Percentiles rank a stretch among this genome's conserved stretches.
Conservation (phyloP, 2,888 invertebrate species). For the Buathra laborator region DNA sequence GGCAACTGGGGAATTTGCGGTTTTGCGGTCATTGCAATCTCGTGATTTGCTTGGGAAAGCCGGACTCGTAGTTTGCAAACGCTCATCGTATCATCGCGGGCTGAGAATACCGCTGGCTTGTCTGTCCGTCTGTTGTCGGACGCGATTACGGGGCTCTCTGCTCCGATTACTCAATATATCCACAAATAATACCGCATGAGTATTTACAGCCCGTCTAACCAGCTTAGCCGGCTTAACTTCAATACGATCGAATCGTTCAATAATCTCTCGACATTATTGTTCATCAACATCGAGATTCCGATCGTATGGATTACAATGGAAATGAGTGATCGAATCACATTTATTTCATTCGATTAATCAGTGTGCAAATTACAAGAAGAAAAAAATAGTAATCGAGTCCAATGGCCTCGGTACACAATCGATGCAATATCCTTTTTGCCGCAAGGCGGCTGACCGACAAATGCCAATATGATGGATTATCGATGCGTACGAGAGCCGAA, state of each 20-base stretch:
- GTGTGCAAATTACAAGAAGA: background rate
- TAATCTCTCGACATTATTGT: conserved; percentile 10
- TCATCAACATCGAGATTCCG: conserved; percentile 1
- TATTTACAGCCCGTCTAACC: background rate
- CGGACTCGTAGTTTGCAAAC: conserved; percentile 66
- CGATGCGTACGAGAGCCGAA: background rate
- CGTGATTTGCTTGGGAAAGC: conserved; percentile 69
- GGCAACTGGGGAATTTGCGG: conserved; percentile 67
- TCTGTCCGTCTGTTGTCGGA: conserved; percentile 10
- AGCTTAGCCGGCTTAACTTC: too few relatives aligned
- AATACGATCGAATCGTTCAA: background rate
- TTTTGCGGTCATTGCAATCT: conserved; percentile 69
- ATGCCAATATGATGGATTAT: conserved; percentile 42
- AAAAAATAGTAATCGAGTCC: conserved; percentile 1
- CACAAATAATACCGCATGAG: background rate
- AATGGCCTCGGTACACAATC: conserved; percentile 26
- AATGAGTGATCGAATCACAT: conserved; percentile 18
- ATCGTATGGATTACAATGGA: background rate
- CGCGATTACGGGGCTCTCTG: conserved; percentile 20
- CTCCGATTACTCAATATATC: conserved; percentile 33
- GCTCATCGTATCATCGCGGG: conserved; percentile 43
- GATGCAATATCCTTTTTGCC: conserved; percentile 55
- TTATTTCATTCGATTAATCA: conserved; percentile 43
- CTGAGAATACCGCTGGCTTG: background rate
- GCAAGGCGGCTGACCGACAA: conserved; percentile 1